Evolutionary conservation across 2,797 vertebrate genomes (phyloP).

Genomic region (Enteromius argenteus): DNA sequence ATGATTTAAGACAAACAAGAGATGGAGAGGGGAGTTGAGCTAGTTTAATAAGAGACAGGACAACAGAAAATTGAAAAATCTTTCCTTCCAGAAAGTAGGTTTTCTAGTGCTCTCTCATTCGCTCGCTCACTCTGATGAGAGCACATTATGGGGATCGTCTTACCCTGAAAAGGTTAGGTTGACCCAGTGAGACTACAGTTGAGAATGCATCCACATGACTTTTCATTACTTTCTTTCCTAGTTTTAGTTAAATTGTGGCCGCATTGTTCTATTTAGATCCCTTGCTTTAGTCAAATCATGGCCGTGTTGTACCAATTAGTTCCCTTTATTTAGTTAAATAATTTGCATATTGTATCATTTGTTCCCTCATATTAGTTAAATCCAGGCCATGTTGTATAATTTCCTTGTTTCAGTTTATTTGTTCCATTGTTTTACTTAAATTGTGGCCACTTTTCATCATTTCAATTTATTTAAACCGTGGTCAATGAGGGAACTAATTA

Average conservation of each 20-base stretch:
- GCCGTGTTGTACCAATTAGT: neutral
- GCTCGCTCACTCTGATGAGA: neutral
- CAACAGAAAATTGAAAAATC: neutral
- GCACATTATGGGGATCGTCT: neutral
- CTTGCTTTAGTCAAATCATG: neutral
- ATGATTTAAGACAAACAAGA: slow-evolving; percentile 5
- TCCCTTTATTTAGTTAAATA: neutral
- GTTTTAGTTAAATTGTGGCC: neutral
- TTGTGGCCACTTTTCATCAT: neutral
- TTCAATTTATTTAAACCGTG: neutral
- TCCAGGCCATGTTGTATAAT: neutral
- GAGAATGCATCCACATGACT: neutral
- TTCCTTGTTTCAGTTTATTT: neutral
- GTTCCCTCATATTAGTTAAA: neutral
- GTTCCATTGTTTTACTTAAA: neutral
- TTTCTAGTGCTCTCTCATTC: slow-evolving; percentile 5
- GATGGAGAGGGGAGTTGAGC: neutral
- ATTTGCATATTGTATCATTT: neutral
- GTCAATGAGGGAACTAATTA: neutral
- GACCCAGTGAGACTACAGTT: neutral
- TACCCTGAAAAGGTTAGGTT: neutral
- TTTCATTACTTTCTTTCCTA: neutral
- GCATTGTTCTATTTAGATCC: neutral
- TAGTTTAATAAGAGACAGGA: neutral
- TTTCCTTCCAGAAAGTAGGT: neutral